phyloP scores from a whole-genome alignment of 2,113 vertebrate species.

The Ameiurus melas region DNA sequence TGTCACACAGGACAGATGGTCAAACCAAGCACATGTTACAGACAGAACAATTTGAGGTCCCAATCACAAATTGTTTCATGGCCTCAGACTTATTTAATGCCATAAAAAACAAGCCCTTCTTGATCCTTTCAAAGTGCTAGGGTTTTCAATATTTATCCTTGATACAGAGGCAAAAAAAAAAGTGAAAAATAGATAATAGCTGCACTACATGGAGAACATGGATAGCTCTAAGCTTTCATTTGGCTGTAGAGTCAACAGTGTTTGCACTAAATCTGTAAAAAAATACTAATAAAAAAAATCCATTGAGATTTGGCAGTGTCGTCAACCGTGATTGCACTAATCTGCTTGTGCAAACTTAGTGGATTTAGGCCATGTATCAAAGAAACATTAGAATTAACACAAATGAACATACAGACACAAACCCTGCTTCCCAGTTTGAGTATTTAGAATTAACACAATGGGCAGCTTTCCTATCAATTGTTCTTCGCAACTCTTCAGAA shows the following conservation, averaged over 20 bases:
- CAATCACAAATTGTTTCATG: not conserved
- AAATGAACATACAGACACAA: slow-evolving; percentile 23
- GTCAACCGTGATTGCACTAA: slow-evolving; percentile 24
- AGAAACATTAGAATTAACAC: slow-evolving; percentile 22
- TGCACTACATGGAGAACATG: slow-evolving; percentile 2
- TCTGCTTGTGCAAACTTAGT: slow-evolving; percentile 9
- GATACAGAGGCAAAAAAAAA: not conserved
- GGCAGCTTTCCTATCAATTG: not conserved
- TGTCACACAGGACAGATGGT: not conserved
- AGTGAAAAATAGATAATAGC: not conserved
- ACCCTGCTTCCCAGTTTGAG: not conserved
- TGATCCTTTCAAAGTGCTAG: not conserved
- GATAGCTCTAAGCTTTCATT: not conserved
- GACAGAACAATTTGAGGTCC: no score
- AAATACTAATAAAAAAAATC: not conserved
- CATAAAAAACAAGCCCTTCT: slow-evolving; percentile 1
- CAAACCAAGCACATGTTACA: not conserved
- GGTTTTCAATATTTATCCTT: not conserved
- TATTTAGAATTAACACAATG: not conserved
- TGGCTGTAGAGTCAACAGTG: slow-evolving; percentile 9
- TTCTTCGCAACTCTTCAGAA: not conserved
- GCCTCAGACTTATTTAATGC: slow-evolving; percentile 1
- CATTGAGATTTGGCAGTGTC: slow-evolving; percentile 1
- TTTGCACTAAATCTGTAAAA: slow-evolving; percentile 2
- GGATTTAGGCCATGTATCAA: not conserved